Evolutionary conservation across 2,797 vertebrate species (phyloP).

Genomic region (Tokudaia muenninki): DNA sequence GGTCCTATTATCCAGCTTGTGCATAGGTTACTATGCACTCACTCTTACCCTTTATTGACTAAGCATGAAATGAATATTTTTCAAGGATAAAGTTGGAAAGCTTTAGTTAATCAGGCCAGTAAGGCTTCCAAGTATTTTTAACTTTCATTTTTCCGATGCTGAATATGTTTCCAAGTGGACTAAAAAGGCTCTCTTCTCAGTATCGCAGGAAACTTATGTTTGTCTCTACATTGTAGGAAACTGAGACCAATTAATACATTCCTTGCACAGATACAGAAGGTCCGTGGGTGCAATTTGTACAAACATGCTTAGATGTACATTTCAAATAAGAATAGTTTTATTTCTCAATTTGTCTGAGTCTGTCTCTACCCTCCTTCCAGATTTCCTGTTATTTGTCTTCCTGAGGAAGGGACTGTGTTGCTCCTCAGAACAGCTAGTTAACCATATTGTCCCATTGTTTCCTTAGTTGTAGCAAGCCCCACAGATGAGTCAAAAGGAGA

Average conservation of each 20-base stretch:
- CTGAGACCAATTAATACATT: slow-evolving; percentile 82
- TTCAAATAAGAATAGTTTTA: slow-evolving; percentile 77
- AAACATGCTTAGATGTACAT: slow-evolving; percentile 81
- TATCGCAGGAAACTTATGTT: slow-evolving; percentile 81
- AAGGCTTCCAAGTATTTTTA: slow-evolving; percentile 32
- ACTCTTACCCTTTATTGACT: slow-evolving; percentile 60
- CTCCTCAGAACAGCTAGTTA: slow-evolving; percentile 68
- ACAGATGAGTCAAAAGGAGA: slow-evolving; percentile 58
- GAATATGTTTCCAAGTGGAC: slow-evolving; percentile 72
- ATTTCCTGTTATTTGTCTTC: slow-evolving; percentile 75
- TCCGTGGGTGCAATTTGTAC: slow-evolving; percentile 79
- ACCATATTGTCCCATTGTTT: slow-evolving; percentile 40
- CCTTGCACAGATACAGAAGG: slow-evolving; percentile 78
- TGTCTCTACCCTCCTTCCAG: slow-evolving; percentile 62
- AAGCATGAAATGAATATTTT: slow-evolving; percentile 51
- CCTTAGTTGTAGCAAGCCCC: slow-evolving; percentile 10
- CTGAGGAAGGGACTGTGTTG: slow-evolving; percentile 44
- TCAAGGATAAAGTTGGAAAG: slow-evolving; percentile 60
- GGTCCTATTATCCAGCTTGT: neutral
- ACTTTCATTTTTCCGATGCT: slow-evolving; percentile 58
- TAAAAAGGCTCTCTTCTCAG: slow-evolving; percentile 72
- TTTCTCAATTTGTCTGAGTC: slow-evolving; percentile 68
- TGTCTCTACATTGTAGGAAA: slow-evolving; percentile 73
- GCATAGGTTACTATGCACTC: neutral
- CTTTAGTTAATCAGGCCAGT: slow-evolving; percentile 56